Evolutionary conservation across 2,888 invertebrate genomes (phyloP).

Genomic region (Lasioglossum villosulum): DNA sequence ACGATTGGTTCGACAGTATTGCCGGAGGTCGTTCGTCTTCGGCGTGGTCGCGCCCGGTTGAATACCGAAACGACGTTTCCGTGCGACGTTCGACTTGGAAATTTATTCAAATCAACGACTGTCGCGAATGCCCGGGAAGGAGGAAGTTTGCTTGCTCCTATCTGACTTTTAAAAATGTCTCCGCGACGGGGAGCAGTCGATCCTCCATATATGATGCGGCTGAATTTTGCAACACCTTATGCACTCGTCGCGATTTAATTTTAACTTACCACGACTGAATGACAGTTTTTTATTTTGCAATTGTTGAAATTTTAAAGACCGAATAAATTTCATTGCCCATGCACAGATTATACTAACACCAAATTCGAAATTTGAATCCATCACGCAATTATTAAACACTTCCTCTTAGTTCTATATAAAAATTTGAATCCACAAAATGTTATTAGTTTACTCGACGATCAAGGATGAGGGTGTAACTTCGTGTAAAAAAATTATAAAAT

Average conservation of each 20-base stretch:
- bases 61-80: slow-evolving; percentile 14
- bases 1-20: neutral
- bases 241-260: neutral
- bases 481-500: neutral
- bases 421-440: neutral
- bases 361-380: too few relatives aligned
- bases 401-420: neutral
- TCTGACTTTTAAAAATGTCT: slow-evolving; percentile 26
- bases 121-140: slow-evolving; percentile 1
- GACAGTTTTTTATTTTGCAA: neutral
- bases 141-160: slow-evolving; percentile 14
- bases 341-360: neutral
- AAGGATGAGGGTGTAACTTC: neutral
- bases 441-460: neutral
- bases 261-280: neutral
- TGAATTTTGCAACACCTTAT: slow-evolving; percentile 4
- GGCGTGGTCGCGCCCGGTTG: neutral
- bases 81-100: slow-evolving; percentile 24
- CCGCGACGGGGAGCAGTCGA: neutral
- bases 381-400: too few relatives aligned
- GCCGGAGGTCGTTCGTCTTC: neutral
- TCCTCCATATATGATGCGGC: neutral
- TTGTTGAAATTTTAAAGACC: too few relatives aligned
- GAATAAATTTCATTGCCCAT: neutral
- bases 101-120: slow-evolving; percentile 29